Evolutionary conservation across 2,888 invertebrate genomes (phyloP), one percentile per base, ranked within the genome.

Genomic region (Cataglyphis cursor): DNA sequence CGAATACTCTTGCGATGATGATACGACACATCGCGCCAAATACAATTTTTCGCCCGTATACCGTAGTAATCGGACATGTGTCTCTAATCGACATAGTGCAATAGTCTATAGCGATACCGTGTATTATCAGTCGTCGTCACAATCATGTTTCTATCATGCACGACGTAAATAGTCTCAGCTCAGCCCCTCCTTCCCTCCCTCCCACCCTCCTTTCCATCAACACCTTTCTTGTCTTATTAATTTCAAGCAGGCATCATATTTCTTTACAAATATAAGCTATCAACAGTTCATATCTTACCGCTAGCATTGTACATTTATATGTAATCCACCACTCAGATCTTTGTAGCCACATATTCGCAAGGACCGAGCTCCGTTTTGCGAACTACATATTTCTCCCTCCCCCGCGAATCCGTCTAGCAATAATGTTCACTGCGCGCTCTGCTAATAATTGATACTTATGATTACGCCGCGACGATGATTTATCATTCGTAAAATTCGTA

Each of bases 41-140:
- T 54, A 41, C 54, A 66, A 66, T 66, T 76, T 76, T 41, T 41
- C 28, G 38, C 24, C 44, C 76, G 10, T 31, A 51, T 68, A 41
- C 8, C 65, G 31, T 59, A 70, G n/a, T 59, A 70, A 59, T 68
- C 31, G 57, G 48, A 76, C 57, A 31, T 38, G 35, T 88, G 35
- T 88, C 85, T 72, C 59, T 68, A 89, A 89, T 82, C 87, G 64
- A 76, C 81, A 82, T 85, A 88, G 89, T 85, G 88, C 88, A 88
- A 88, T 88, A 88, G 87, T 85, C 83, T 73, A 76, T 81, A 80
- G 81, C 38, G 82, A 83, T 70, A 70, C 59, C 78, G 59, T 80
- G 44, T 80, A 80, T 80, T 80, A 44, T 70, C 72, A 70, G 44
- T 70, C 66, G 75, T 75, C 64, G 48, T 75, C 72, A 78, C 70